Conservation (phyloP, 2,888 invertebrate species). For the Macrophya annulata region DNA sequence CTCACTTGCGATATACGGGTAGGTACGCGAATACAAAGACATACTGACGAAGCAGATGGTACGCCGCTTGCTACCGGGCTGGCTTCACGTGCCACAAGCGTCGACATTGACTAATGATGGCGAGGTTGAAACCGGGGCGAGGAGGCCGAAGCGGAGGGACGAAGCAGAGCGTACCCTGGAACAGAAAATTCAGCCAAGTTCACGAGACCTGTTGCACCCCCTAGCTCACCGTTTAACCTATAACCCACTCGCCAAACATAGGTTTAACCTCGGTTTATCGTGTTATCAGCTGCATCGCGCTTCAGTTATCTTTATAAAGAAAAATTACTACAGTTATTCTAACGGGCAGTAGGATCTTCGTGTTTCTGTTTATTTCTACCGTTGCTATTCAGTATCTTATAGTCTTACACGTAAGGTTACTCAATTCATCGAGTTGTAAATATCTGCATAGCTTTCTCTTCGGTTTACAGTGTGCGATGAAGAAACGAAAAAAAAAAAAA, state of each 20-base stretch:
- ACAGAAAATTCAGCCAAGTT: conserved; percentile 79
- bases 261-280: conserved; percentile 79
- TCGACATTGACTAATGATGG: conserved; percentile 80
- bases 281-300: conserved; percentile 75
- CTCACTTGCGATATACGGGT: background rate
- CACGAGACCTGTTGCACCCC: conserved; percentile 80
- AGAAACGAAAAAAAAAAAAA: background rate
- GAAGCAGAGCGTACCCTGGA: conserved; percentile 75
- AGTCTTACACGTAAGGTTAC: background rate
- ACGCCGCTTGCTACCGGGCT: conserved; percentile 35
- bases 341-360: background rate
- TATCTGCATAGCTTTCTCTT: background rate
- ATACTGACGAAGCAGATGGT: conserved; percentile 51
- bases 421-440: background rate
- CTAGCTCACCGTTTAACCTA: conserved; percentile 79
- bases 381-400: background rate
- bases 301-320: conserved; percentile 45
- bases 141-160: conserved; percentile 67
- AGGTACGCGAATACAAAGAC: conserved; percentile 37
- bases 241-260: conserved; percentile 79
- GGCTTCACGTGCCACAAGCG: conserved; percentile 76
- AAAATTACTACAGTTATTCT: background rate
- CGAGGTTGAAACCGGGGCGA: conserved; percentile 71
- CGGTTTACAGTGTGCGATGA: background rate
- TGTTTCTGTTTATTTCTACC: background rate